phyloP scores from a whole-genome alignment of 2,888 invertebrate species.

The Meiosimyza decipiens region DNA sequence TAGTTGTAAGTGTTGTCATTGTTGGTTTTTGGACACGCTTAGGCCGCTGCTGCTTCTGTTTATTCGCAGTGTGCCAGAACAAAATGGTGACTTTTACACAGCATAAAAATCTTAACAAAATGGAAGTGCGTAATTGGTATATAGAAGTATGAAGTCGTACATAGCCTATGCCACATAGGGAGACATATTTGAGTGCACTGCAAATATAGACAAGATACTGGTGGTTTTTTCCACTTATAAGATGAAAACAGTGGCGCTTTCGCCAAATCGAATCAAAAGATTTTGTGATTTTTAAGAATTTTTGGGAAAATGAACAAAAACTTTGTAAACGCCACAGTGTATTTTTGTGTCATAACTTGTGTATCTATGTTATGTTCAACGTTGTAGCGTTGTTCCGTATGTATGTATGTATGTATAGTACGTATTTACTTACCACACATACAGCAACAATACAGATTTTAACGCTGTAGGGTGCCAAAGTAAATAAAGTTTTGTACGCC shows the following conservation, averaged over 20 bases:
- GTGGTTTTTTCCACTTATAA: no score
- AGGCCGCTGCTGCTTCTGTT: background rate
- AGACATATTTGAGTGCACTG: no score
- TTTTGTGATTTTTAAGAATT: background rate
- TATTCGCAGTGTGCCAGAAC: background rate
- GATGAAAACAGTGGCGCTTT: background rate
- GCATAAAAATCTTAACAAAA: conserved; percentile 49
- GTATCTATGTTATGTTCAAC: no score
- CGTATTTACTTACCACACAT: background rate
- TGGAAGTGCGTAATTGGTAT: conserved; percentile 50
- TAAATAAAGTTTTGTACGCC: conserved; percentile 16
- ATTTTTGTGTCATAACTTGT: background rate
- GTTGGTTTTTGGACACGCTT: conserved; percentile 14
- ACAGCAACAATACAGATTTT: background rate
- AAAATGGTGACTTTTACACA: conserved; percentile 28
- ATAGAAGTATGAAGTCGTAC: background rate
- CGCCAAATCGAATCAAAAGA: background rate
- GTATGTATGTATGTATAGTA: background rate
- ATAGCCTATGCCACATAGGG: no score
- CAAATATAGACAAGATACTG: no score
- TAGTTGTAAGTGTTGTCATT: conserved; percentile 13
- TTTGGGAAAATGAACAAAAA: background rate
- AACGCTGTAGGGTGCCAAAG: conserved; percentile 16
- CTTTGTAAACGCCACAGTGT: background rate
- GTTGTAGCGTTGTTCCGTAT: no score